Evolutionary conservation across 2,888 invertebrate genomes (phyloP), one percentile per base, ranked within the genome.

Genomic region (Acheta domesticus): DNA sequence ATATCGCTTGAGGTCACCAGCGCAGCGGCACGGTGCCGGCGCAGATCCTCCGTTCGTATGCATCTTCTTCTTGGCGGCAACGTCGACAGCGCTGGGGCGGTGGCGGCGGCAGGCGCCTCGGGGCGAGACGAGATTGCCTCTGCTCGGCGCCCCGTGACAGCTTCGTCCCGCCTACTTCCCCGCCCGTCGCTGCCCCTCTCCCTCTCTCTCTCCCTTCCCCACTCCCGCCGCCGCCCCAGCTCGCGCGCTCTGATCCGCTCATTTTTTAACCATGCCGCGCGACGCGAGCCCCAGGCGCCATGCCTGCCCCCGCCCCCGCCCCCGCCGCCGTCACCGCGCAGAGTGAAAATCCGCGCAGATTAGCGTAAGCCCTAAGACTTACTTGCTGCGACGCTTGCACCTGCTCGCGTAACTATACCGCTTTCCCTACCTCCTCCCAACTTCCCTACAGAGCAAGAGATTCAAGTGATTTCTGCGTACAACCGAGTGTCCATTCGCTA

Each of bases 201-300:
- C 36, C 36, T 36, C 5, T 1, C 36, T 5, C 3, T 5, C 36
- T 1, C 36, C 36, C 4, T 8, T 8, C 4, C 36, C 36, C 23
- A 23, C 36, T 0, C 36, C 36, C 36, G 0, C 0, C 36, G 5
- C 36, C 36, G 8, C 8, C 36, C 36, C 62, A 62, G 62, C 62
- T 36, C 62, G 62, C 62, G 62, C 36, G 62, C 62, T 5, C 62
- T 62, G 62, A 62, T 62, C 62, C 62, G 62, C 62, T 62, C 62
- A 12, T 62, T 62, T 62, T 62, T 62, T 62, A 62, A 62, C 62
- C 62, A 62, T 62, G n/a, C 62, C n/a, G 62, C 62, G 62, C 62
- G 62, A 62, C 62, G 62, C 62, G 62, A 19, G 16, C 16, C 14
- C 62, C n/a, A 14, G 14, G 16, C 62, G 62, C 62, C 16, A 5